These are phyloP conservation scores for Crocidura indochinensis DNA, from an alignment of 2,797 vertebrate genomes.

Conservation along the genomic window DNA sequence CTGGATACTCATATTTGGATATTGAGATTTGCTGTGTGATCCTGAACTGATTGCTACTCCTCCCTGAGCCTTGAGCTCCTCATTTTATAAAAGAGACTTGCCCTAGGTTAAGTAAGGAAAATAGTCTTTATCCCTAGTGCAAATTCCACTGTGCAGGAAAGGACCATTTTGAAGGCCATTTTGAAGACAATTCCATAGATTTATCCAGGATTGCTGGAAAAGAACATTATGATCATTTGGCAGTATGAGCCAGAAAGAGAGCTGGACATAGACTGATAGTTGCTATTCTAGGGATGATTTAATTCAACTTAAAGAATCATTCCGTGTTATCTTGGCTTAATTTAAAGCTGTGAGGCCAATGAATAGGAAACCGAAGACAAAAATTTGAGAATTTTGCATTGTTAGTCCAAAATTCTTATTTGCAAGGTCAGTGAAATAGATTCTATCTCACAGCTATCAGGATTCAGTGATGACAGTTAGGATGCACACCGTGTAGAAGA, in stretches of 20 bases:
- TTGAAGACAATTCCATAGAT: constrained; percentile 17
- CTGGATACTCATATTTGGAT: not conserved
- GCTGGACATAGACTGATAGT: not conserved
- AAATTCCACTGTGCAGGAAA: not conserved
- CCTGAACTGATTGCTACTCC: not conserved
- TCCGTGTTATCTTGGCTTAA: constrained; percentile 2
- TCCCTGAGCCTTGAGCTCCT: constrained; percentile 23
- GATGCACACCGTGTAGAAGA: not conserved
- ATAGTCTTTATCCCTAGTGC: not conserved
- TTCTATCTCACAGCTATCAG: no score
- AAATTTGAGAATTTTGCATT: constrained; percentile 7
- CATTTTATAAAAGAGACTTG: constrained; percentile 23
- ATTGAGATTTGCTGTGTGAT: constrained; percentile 3
- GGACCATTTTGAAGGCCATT: not conserved
- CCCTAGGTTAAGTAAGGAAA: constrained; percentile 15
- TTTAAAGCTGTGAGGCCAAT: not conserved
- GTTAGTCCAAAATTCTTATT: not conserved
- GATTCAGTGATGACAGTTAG: not conserved
- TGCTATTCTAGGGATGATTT: not conserved
- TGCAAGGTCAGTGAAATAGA: not conserved
- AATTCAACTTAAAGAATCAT: not conserved
- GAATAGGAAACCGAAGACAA: not conserved
- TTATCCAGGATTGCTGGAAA: not conserved
- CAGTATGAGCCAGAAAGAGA: not conserved
- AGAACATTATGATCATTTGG: not conserved